Percentiles rank a stretch among this genome's conserved stretches.
Evolutionary conservation across 2,113 vertebrate species (phyloP).

Genomic region (Seriola aureovittata): DNA sequence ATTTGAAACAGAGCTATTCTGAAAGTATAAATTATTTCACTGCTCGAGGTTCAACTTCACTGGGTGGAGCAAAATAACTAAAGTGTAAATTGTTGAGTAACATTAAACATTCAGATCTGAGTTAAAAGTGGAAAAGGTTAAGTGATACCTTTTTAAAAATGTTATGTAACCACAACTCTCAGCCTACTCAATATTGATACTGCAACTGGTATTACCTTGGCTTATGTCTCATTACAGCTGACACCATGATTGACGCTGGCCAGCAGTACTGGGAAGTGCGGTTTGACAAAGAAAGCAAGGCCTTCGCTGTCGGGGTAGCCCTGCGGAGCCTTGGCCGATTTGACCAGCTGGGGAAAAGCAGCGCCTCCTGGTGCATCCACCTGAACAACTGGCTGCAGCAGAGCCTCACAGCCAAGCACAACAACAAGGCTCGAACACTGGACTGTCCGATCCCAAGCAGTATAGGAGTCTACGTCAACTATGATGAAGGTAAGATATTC

Average conservation of each 20-base stretch:
- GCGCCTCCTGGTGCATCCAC: conserved; percentile 95
- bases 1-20: not conserved
- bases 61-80: not conserved
- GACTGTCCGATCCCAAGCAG: conserved; percentile 91
- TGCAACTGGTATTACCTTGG: not conserved
- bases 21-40: not conserved
- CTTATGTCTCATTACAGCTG: conserved; percentile 75
- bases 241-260: conserved; percentile 90
- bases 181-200: not conserved
- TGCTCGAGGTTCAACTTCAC: not conserved
- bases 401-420: conserved; percentile 96
- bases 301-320: conserved; percentile 91
- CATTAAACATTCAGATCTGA: not conserved
- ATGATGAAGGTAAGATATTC: conserved; percentile 88
- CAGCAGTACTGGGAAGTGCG: conserved; percentile 97
- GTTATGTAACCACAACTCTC: not conserved
- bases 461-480: conserved; percentile 94
- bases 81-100: not conserved
- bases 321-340: conserved; percentile 94
- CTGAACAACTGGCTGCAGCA: conserved; percentile 98
- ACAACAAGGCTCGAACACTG: conserved; percentile 94
- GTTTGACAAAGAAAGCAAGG: conserved; percentile 95
- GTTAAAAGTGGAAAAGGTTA: not conserved
- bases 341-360: conserved; percentile 94
- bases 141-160: not conserved